Percentiles rank a stretch among this genome's conserved stretches.
Conservation (phyloP, 2,888 invertebrate genomes). For the Megalurothrips usitatus region DNA sequence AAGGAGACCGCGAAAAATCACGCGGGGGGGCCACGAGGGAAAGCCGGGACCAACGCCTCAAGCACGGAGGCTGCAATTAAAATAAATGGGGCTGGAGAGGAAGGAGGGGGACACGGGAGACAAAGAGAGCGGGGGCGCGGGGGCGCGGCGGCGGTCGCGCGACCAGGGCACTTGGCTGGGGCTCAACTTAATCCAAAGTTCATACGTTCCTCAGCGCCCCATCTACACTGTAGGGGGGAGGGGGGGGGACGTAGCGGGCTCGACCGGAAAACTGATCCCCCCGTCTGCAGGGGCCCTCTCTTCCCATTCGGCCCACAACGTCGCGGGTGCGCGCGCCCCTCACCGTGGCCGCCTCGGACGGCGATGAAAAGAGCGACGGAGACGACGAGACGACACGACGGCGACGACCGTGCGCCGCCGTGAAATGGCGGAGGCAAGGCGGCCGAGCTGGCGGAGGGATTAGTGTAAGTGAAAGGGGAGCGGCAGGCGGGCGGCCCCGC, state of each 20-base stretch:
- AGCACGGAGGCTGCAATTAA: neutral
- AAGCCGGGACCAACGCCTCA: neutral
- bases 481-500: too few species aligned
- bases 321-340: too few species aligned
- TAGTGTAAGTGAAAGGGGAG: too few species aligned
- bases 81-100: neutral
- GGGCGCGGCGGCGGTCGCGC: neutral
- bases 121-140: neutral
- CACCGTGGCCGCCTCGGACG: too few species aligned
- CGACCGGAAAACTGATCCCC: too few species aligned
- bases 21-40: neutral
- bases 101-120: neutral
- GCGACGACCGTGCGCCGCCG: too few species aligned
- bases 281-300: too few species aligned
- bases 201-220: neutral
- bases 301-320: too few species aligned
- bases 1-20: neutral
- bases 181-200: constrained; percentile 23
- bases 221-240: neutral
- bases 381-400: too few species aligned
- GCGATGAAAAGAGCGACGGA: too few species aligned
- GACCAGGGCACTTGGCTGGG: neutral
- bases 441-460: neutral
- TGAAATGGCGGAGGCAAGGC: neutral
- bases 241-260: too few species aligned